These are phyloP conservation scores for Crenuchus spilurus DNA, from an alignment of 2,797 vertebrate species.

Conservation along the genomic window DNA sequence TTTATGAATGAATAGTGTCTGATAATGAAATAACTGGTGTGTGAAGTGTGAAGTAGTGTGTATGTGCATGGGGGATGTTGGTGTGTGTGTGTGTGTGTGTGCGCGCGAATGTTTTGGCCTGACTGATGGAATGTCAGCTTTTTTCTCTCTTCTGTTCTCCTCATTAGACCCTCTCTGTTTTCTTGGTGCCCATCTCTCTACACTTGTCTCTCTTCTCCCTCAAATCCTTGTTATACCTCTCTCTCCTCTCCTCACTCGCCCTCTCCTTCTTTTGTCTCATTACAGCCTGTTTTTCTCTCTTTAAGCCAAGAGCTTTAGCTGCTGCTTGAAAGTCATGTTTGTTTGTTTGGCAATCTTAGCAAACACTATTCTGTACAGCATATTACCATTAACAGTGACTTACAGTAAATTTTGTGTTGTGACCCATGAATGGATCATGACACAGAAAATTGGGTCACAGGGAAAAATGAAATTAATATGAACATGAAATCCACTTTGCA, in stretches of 20 bases:
- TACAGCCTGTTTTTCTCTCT: not conserved
- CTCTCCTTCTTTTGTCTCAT: not conserved
- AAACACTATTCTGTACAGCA: no score
- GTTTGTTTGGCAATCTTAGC: no score
- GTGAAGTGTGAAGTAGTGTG: not conserved
- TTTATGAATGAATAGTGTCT: conserved; percentile 27
- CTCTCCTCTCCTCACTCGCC: not conserved
- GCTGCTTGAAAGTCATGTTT: no score
- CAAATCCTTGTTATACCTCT: not conserved
- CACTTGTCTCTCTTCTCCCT: not conserved
- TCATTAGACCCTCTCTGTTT: not conserved
- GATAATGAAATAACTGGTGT: not conserved
- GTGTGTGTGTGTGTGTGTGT: not conserved
- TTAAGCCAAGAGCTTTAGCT: no score
- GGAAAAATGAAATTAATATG: no score
- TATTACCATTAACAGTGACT: no score
- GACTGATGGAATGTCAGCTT: conserved; percentile 3
- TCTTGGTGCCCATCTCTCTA: no score
- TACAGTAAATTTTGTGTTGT: no score
- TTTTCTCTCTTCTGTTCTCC: not conserved
- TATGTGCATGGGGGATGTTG: not conserved
- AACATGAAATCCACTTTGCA: no score
- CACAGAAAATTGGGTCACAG: no score
- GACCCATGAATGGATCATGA: no score
- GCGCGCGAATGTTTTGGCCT: not conserved